phyloP scores from a whole-genome alignment of 2,797 vertebrate species.

The Enteromius anoplus region DNA sequence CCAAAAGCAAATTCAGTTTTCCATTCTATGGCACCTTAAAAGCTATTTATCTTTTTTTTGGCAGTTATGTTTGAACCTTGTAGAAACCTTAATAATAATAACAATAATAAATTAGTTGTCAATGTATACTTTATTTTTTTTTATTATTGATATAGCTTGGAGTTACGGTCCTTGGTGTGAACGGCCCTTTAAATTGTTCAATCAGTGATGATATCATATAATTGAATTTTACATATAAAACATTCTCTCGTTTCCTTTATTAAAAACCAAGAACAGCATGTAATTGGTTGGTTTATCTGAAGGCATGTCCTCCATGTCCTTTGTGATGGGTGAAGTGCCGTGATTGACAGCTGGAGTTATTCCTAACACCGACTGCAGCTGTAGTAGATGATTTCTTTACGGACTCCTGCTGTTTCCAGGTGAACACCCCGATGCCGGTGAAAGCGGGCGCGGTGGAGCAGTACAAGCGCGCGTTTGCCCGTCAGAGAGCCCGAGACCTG shows the following conservation, averaged over 20 bases:
- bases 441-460: conserved; percentile 86
- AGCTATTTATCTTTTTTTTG: too few relatives aligned
- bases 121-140: too few relatives aligned
- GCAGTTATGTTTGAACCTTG: too few relatives aligned
- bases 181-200: neutral
- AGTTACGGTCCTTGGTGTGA: too few relatives aligned
- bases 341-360: neutral
- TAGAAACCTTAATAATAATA: too few relatives aligned
- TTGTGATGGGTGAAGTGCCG: neutral
- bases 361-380: neutral
- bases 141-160: too few relatives aligned
- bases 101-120: too few relatives aligned
- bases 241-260: neutral
- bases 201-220: neutral
- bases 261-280: neutral
- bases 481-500: conserved; percentile 90
- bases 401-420: conserved; percentile 71
- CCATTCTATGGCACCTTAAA: too few relatives aligned
- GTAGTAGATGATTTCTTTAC: neutral
- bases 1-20: too few relatives aligned
- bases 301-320: conserved; percentile 1
- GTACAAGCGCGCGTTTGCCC: conserved; percentile 89
- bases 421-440: conserved; percentile 82
- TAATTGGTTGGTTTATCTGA: neutral
- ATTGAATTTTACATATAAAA: neutral